These are phyloP conservation scores for Patagioenas fasciata DNA, from an alignment of 2,113 vertebrate species.

Conservation along the genomic window DNA sequence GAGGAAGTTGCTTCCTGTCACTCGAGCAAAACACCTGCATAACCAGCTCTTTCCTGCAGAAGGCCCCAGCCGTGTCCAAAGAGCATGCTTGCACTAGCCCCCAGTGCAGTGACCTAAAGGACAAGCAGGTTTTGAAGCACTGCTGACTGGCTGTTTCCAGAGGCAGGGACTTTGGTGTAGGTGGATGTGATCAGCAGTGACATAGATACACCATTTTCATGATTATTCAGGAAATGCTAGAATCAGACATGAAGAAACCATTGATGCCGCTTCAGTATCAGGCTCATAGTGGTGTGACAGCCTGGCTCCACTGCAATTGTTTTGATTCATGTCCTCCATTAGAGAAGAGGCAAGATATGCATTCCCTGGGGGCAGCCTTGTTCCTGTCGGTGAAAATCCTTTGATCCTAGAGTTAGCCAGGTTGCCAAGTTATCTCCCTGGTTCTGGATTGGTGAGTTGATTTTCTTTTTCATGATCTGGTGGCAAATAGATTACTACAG, in stretches of 20 bases:
- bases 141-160: not conserved
- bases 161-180: not conserved
- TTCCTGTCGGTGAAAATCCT: not conserved
- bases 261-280: not conserved
- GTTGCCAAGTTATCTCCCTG: accelerated
- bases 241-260: not conserved
- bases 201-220: accelerated
- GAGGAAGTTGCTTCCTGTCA: not conserved
- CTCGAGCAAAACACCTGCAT: not conserved
- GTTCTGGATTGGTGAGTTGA: not conserved
- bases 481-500: not conserved
- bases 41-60: not conserved
- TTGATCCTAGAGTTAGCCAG: not conserved
- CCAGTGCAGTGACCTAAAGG: not conserved
- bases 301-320: not conserved
- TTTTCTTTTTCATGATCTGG: not conserved
- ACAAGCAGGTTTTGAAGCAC: not conserved
- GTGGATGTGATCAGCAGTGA: not conserved
- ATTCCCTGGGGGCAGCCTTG: not conserved
- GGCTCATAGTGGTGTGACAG: not conserved
- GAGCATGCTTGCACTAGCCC: not conserved
- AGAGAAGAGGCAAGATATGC: not conserved
- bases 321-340: not conserved
- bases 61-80: not conserved
- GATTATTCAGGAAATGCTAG: not conserved